phyloP scores from a whole-genome alignment of 2,797 vertebrate species.

The Kryptopterus vitreolus region DNA sequence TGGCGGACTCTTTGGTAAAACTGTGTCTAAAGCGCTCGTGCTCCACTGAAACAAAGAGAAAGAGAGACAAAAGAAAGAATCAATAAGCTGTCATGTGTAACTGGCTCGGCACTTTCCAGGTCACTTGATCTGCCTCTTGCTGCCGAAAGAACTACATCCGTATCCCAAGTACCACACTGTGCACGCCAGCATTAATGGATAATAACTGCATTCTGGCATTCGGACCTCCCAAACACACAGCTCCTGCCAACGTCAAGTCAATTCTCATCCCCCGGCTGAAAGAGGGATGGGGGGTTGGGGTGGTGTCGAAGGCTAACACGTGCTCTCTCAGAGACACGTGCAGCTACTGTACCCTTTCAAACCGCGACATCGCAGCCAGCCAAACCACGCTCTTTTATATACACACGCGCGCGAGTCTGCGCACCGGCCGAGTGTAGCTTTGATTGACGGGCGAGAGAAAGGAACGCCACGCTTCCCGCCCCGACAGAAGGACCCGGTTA shows the following conservation, averaged over 20 bases:
- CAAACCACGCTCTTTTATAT: not conserved
- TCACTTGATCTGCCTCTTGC: slow-evolving; percentile 49
- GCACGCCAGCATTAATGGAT: not conserved
- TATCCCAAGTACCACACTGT: slow-evolving; percentile 6
- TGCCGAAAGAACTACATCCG: slow-evolving; percentile 35
- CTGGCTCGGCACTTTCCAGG: slow-evolving; percentile 43
- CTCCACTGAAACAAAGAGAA: slow-evolving; percentile 1
- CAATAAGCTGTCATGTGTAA: slow-evolving; percentile 59
- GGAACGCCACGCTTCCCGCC: not conserved
- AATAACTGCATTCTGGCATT: not conserved
- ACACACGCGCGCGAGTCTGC: not conserved
- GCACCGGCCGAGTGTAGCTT: not conserved
- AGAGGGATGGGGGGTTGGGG: no score
- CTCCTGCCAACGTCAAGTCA: not conserved
- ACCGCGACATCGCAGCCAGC: not conserved
- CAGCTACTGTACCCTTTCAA: not conserved
- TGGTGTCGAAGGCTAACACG: not conserved
- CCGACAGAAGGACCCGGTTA: not conserved
- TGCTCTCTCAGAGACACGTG: not conserved
- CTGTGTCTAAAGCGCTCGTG: not conserved
- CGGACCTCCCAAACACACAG: not conserved
- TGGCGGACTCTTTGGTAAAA: not conserved
- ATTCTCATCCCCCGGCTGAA: not conserved
- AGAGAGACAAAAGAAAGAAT: slow-evolving; percentile 62
- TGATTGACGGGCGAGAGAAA: not conserved